Evolutionary conservation across 1,140 invertebrate genomes (phyloP).

Genomic region (Dreissena polymorpha): DNA sequence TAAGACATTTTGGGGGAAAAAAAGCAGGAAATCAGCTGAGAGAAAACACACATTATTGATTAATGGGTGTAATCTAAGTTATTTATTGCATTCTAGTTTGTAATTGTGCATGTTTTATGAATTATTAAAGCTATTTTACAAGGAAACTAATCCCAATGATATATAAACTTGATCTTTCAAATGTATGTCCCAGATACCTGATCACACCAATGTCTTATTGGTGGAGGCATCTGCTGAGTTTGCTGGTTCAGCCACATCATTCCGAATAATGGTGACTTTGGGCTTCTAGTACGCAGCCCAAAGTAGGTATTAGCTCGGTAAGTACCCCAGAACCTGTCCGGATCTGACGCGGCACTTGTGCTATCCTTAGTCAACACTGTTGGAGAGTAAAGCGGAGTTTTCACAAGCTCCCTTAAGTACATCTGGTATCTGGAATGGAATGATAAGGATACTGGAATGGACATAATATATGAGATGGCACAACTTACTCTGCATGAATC

Average conservation of each 20-base stretch:
- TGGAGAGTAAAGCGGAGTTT: conserved; percentile 89
- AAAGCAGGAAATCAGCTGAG: no score
- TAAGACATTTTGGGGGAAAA: no score
- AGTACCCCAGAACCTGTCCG: conserved; percentile 94
- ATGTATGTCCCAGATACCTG: conserved; percentile 79
- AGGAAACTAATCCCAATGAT: no score
- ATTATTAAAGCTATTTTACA: no score
- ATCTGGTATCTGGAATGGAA: conserved; percentile 87
- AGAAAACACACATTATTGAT: no score
- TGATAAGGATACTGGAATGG: no score
- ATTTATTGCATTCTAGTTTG: no score
- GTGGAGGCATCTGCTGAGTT: conserved; percentile 70
- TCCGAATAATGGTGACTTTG: conserved; percentile 91
- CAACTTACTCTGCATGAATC: no score
- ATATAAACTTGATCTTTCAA: no score
- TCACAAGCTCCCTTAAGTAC: conserved; percentile 92
- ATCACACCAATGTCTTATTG: conserved; percentile 93
- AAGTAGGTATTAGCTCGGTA: conserved; percentile 91
- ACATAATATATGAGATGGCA: no score
- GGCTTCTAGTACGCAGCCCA: conserved; percentile 92
- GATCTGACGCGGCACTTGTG: conserved; percentile 85
- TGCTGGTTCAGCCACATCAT: conserved; percentile 96
- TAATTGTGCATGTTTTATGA: no score
- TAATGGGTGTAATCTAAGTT: no score
- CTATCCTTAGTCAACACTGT: conserved; percentile 85